Evolutionary conservation across 92 coral and sea anemone genomes (phyloP).

Genomic region (Zoanthus sansibaricus): DNA sequence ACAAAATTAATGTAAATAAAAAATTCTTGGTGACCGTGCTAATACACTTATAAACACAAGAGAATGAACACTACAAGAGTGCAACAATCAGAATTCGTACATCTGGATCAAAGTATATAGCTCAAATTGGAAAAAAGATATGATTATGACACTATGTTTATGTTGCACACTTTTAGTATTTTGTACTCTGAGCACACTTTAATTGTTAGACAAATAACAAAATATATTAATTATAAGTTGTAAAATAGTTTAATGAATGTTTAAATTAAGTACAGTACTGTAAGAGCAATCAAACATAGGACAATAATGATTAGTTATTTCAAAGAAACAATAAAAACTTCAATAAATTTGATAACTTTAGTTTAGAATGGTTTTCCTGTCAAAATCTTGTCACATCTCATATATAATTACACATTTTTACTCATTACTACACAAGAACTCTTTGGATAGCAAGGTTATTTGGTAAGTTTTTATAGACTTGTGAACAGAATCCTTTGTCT

Average conservation of each 20-base stretch:
- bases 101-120: not conserved
- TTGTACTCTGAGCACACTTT: not conserved
- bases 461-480: no score
- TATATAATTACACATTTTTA: not conserved
- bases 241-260: not conserved
- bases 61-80: not conserved
- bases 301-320: not conserved
- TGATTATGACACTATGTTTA: not conserved
- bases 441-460: not conserved
- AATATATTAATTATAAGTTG: not conserved
- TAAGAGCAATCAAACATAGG: not conserved
- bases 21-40: not conserved
- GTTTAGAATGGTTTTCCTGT: not conserved
- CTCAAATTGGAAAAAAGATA: not conserved
- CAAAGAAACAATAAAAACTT: not conserved
- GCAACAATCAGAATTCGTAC: not conserved
- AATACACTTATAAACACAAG: not conserved
- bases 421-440: not conserved
- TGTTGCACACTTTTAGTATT: slow-evolving; percentile 2
- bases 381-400: not conserved
- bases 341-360: not conserved
- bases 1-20: not conserved
- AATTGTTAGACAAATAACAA: not conserved
- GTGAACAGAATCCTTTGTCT: no score
- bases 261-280: no score